Conservation (phyloP, 2,888 invertebrate species). For the Cosmopolites sordidus region DNA sequence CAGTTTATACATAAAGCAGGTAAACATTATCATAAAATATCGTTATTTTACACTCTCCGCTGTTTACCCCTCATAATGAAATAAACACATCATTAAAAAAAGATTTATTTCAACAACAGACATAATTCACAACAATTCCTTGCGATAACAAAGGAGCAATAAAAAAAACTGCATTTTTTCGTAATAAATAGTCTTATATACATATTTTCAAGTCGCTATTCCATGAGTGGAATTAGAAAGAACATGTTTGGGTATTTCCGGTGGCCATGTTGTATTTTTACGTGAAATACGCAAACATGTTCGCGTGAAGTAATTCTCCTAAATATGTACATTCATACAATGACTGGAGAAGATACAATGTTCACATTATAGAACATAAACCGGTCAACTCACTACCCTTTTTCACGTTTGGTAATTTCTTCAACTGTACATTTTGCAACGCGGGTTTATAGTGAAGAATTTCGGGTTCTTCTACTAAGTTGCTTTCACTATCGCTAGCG, state of each 20-base stretch:
- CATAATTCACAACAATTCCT: constrained; percentile 22
- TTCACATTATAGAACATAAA: constrained; percentile 80
- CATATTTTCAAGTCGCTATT: constrained; percentile 3
- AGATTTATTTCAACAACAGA: constrained; percentile 23
- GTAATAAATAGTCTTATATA: constrained; percentile 19
- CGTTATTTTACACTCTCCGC: background rate
- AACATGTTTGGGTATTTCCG: no score
- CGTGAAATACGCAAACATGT: no score
- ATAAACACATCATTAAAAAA: constrained; percentile 21
- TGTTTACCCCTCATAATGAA: constrained; percentile 6
- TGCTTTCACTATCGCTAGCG: constrained; percentile 52
- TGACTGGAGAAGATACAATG: background rate
- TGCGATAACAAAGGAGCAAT: constrained; percentile 12
- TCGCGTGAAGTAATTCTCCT: background rate
- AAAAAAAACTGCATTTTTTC: constrained; percentile 13
- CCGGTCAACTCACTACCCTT: constrained; percentile 80
- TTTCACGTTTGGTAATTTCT: constrained; percentile 65
- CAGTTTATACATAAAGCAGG: background rate
- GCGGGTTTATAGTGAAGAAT: constrained; percentile 62
- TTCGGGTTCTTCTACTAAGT: constrained; percentile 54
- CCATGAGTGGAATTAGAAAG: no score
- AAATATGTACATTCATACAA: background rate
- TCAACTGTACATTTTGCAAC: constrained; percentile 62
- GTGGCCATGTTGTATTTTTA: no score
- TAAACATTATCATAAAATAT: background rate